Evolutionary conservation across 2,113 vertebrate genomes (phyloP), one percentile per base, ranked within the genome.

Genomic region (Reinhardtius hippoglossoides): DNA sequence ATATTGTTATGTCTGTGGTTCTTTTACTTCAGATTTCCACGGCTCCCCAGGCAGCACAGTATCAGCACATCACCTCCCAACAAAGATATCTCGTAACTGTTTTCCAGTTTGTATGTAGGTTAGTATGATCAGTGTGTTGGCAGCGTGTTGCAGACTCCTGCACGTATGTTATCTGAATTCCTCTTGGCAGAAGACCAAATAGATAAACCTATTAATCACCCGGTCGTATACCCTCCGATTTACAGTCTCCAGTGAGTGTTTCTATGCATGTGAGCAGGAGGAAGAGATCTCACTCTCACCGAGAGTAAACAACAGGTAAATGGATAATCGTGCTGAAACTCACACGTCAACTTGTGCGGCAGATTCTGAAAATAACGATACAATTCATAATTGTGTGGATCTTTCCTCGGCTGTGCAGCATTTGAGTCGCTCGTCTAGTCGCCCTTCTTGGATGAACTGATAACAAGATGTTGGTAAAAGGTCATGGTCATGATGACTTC

Each of bases 281-380:
- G 27, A 62, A 44, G 55, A 46, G 15, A 10, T 40, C 26, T 27
- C 54, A 66, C 20, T 18, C 2, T 27, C 16, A 58, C 37, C 24
- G 14, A 52, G n/a, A 26, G 62, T 37, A 67, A 83, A 78, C 60
- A 56, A 58, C 31, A 27, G 40, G 42, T 63, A 59, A 83, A 72
- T 23, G 46, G 10, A 40, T 79, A 68, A 90, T 84, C 74, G 60
- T 2, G 15, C 88, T 67, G 81, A 88, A 88, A 91, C 78, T 75
- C 56, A 74, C 67, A 86, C 31, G 80, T 71, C 72, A 71, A 24
- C 58, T 48, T 6, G 6, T 21, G 56, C 2, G 24, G 67, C 31
- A 44, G 23, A 76, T 64, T 40, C 60, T 20, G 20, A 20, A n/a
- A 52, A n/a, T 52, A 2, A 31, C 6, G 6, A 31, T 8, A 5